Evolutionary conservation across 2,888 invertebrate genomes (phyloP).

Genomic region (Brenthis ino): DNA sequence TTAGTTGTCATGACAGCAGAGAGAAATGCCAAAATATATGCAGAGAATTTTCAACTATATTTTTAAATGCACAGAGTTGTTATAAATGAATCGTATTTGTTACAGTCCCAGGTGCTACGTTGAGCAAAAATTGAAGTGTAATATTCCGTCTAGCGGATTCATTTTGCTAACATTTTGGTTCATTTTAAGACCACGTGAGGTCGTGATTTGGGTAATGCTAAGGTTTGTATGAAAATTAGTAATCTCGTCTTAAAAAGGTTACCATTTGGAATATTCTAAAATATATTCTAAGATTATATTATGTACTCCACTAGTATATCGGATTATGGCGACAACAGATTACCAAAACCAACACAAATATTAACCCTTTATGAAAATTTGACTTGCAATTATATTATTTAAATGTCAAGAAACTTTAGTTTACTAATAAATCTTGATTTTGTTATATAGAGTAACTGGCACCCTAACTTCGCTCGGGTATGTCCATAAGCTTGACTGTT

Average conservation of each 20-base stretch:
- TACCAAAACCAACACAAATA: too few species aligned
- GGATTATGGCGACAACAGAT: too few species aligned
- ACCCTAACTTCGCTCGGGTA: too few species aligned
- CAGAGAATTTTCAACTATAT: slow-evolving; percentile 39
- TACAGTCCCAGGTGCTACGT: slow-evolving; percentile 61
- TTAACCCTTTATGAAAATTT: too few species aligned
- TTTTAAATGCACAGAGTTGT: slow-evolving; percentile 13
- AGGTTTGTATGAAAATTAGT: slow-evolving; percentile 5
- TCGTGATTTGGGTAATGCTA: slow-evolving; percentile 11
- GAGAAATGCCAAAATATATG: slow-evolving; percentile 46
- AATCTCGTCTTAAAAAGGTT: neutral
- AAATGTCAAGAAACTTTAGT: too few species aligned
- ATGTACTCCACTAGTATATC: too few species aligned
- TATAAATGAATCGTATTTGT: slow-evolving; percentile 34
- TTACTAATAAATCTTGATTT: too few species aligned
- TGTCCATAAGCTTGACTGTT: too few species aligned
- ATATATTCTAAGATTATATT: too few species aligned
- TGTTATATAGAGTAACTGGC: too few species aligned
- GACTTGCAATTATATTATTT: too few species aligned
- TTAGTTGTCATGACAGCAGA: slow-evolving; percentile 55
- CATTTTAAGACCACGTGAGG: slow-evolving; percentile 37
- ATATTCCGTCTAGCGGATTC: slow-evolving; percentile 57
- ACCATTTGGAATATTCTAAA: too few species aligned
- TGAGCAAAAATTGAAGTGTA: slow-evolving; percentile 65
- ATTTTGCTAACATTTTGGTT: slow-evolving; percentile 47